These are phyloP conservation scores for Coenobita brevimanus DNA, from an alignment of 1,140 invertebrate genomes.

Conservation along the genomic window DNA sequence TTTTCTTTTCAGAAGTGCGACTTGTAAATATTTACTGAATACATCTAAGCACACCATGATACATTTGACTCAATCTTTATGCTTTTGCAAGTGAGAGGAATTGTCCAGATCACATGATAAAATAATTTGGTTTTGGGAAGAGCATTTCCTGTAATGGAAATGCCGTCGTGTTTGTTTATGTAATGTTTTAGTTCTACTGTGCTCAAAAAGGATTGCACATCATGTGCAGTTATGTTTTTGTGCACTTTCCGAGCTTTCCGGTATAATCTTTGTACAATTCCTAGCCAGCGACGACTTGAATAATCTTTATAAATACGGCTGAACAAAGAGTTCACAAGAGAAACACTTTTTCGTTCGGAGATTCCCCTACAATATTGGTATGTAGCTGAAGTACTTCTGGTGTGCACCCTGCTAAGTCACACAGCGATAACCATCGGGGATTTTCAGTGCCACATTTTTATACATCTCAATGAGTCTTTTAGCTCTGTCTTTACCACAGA, in stretches of 20 bases:
- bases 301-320: neutral
- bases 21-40: slow-evolving; percentile 29
- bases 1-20: neutral
- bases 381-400: neutral
- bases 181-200: neutral
- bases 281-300: neutral
- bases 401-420: neutral
- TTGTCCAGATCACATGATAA: slow-evolving; percentile 6
- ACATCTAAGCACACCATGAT: slow-evolving; percentile 15
- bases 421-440: neutral
- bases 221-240: neutral
- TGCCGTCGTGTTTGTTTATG: neutral
- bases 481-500: slow-evolving; percentile 1
- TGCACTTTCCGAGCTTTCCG: neutral
- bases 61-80: neutral
- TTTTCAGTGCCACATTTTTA: neutral
- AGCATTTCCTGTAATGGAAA: neutral
- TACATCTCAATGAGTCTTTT: neutral
- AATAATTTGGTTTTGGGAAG: neutral
- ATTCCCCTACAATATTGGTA: neutral
- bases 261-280: neutral
- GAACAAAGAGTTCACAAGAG: neutral
- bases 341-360: neutral
- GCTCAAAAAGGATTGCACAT: neutral
- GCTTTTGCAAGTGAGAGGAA: neutral